Base-by-base conservation (phyloP, 2,113 vertebrate genomes). In the Lathamus discolor region DNA sequence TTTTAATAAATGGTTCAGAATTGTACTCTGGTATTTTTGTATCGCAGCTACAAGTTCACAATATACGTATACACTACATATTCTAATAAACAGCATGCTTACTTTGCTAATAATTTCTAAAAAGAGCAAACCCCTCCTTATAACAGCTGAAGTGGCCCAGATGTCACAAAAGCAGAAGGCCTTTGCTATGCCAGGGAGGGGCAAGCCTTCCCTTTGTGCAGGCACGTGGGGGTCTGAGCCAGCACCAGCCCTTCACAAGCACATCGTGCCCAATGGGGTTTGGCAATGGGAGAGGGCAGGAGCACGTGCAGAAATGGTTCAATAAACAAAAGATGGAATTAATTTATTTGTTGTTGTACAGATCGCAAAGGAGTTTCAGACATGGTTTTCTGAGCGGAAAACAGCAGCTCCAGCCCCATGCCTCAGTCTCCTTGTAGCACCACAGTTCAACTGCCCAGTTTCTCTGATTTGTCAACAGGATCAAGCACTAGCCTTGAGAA, bases 21-120 rank as follows among this genome's bases (percentile, higher is more conserved):
- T 17, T 0, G 4, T 24, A n/a, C 16, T 17, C 33, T 61, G 77
- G 5, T 52, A 43, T n/a, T 78, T 90, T 64, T n/a, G 24, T n/a
- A 72, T 27, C 5, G 0, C 46, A 70, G 52, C 64, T 68, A 64
- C 12, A 78, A 84, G 48, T 55, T 83, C 44, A 78, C 35, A 54
- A 75, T 28, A 69, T 77, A 46, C 18, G 66, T 22, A 69, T 74
- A 76, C 48, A 41, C 57, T 37, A 33, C 43, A 13, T 86, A 79
- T 86, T 96, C 95, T 72, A 84, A 75, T 64, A 62, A 90, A 84
- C 29, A 72, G n/a, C 41, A 17, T 33, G 66, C 88, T 88, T 78
- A 64, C 66, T 96, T 91, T 35, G 80, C 86, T 89, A 95, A 93
- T 86, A 83, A 88, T 63, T 92, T 94, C 92, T 97, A 94, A 90